Evolutionary conservation across 2,113 vertebrate genomes (phyloP).

Genomic region (Bubalus kerabau): DNA sequence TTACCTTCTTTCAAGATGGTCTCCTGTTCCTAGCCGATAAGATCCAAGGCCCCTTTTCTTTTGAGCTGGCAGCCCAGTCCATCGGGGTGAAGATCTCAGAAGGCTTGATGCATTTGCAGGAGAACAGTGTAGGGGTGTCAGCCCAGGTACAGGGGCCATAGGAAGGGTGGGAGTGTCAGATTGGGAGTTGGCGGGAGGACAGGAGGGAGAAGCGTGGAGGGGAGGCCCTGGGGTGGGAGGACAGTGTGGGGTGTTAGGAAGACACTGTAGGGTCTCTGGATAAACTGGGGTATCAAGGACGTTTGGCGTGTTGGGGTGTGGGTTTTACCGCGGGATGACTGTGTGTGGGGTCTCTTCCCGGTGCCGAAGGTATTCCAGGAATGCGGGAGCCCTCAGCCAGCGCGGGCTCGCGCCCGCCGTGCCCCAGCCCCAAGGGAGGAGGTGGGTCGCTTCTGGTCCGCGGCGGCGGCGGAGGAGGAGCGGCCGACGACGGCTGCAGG

Average conservation of each 20-base stretch:
- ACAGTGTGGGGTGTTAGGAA: neutral
- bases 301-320: constrained; percentile 37
- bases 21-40: constrained; percentile 87
- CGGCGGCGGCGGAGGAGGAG: constrained; percentile 78
- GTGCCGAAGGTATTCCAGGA: constrained; percentile 86
- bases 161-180: neutral
- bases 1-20: constrained; percentile 78
- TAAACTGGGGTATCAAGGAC: constrained; percentile 61
- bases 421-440: constrained; percentile 80
- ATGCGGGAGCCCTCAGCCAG: constrained; percentile 84
- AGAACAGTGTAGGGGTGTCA: constrained; percentile 87
- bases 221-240: no score
- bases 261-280: neutral
- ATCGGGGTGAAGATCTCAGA: constrained; percentile 90
- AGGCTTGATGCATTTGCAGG: constrained; percentile 90
- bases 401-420: constrained; percentile 80
- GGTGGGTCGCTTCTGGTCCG: constrained; percentile 79
- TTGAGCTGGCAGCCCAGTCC: constrained; percentile 88
- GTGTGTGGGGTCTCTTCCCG: neutral
- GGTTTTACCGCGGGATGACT: neutral
- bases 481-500: constrained; percentile 87
- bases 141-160: constrained; percentile 79
- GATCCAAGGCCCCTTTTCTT: constrained; percentile 88
- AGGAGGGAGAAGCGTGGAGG: neutral
- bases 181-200: neutral